Base-by-base conservation (phyloP, 2,797 vertebrate species). In the Chiloscyllium punctatum region DNA sequence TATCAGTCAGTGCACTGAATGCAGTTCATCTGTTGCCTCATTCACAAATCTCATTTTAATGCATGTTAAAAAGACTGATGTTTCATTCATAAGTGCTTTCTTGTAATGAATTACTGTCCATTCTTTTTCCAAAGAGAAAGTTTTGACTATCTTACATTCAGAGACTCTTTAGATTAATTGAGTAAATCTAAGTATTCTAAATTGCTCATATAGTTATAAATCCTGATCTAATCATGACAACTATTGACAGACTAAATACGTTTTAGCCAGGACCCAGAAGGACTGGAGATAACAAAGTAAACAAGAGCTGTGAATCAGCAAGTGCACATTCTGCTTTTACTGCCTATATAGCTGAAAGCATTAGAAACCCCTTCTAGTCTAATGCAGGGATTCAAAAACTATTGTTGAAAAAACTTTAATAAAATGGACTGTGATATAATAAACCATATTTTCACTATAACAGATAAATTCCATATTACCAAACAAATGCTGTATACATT, bases 121-220 rank as follows among this genome's bases (percentile, higher is more conserved):
- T n/a, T 79, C n/a, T 37, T 37, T 18, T 42, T 4, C 18, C 37
- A 82, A 82, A 82, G 21, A 27, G 69, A 27, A 27, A 72, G 92
- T 33, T 77, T 53, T 95, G 94, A 74, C 4, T 15, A 53, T 51
- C 25, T 53, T 77, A n/a, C 8, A 74, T 95, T 95, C 69, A 33
- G 66, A 48, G 8, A 48, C 51, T 57, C 5, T 72, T 37, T 42
- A 69, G 71, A 51, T 74, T 33, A 18, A 18, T 2, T 74, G 71
- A 95, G 48, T 72, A 77, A 95, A 69, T 92, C 90, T 37, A 72
- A 74, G 21, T 95, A 57, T 77, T 94, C 71, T 53, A 95, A 48
- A 74, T 53, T 95, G 11, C 15, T 69, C 23, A 71, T 72, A 42
- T 33, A 69, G 91, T 48, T 94, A 30, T 27, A 48, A 48, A 51